Evolutionary conservation across 2,113 vertebrate species (phyloP).

Genomic region (Arenaria interpres): DNA sequence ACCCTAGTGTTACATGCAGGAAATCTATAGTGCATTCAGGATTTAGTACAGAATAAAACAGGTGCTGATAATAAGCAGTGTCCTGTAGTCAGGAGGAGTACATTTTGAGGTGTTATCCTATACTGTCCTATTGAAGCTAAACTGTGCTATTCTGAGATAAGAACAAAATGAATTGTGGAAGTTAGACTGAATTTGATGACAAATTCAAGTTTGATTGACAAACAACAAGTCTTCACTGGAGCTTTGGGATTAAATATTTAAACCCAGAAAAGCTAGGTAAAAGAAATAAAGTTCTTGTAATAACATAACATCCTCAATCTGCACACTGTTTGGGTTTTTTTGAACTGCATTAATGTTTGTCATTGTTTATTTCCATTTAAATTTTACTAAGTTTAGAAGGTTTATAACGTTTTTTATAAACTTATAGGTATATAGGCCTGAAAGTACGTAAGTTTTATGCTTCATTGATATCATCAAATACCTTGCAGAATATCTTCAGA

Average conservation of each 20-base stretch:
- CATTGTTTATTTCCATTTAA: background rate
- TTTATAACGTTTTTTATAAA: background rate
- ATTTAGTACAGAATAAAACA: background rate
- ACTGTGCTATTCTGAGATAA: background rate
- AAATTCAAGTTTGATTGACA: background rate
- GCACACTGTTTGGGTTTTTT: background rate
- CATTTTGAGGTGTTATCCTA: background rate
- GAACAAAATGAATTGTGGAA: background rate
- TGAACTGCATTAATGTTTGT: background rate
- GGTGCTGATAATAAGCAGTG: background rate
- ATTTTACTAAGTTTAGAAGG: background rate
- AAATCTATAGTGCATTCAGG: background rate
- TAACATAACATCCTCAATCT: background rate
- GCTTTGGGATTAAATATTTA: background rate
- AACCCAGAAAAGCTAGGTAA: background rate
- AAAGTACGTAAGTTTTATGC: background rate
- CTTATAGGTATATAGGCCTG: background rate
- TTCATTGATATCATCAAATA: background rate
- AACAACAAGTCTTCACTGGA: background rate
- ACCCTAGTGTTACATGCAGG: background rate
- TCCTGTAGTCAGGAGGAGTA: background rate
- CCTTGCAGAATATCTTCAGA: background rate
- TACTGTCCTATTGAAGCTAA: background rate
- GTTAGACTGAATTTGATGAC: background rate
- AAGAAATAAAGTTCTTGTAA: background rate